Evolutionary conservation across 2,113 vertebrate genomes (phyloP).

Genomic region (Kryptolebias marmoratus): DNA sequence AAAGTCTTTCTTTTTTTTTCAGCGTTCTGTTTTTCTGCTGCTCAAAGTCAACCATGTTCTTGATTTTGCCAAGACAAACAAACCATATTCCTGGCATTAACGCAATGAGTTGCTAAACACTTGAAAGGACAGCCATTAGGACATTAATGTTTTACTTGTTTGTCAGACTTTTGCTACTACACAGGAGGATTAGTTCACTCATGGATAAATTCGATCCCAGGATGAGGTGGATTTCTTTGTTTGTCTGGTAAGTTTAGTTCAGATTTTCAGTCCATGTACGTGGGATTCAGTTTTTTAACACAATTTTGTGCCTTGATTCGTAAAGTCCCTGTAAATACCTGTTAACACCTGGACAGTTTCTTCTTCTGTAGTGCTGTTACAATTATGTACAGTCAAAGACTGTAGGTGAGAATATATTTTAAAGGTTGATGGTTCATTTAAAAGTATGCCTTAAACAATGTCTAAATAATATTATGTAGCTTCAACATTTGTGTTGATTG

Average conservation of each 20-base stretch:
- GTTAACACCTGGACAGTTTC: background rate
- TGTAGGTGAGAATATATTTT: background rate
- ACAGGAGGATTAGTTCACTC: slow-evolving; percentile 3
- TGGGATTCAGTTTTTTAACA: rapidly evolving
- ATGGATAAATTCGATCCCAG: slow-evolving; percentile 14
- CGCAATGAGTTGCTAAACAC: slow-evolving; percentile 50
- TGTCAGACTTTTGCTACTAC: slow-evolving; percentile 32
- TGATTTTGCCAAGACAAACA: slow-evolving; percentile 77
- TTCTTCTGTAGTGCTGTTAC: background rate
- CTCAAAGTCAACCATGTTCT: slow-evolving; percentile 13
- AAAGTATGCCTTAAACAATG: background rate
- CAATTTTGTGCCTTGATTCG: background rate
- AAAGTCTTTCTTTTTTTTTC: background rate
- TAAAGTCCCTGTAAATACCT: background rate
- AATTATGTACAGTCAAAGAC: background rate
- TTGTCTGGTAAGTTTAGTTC: slow-evolving; percentile 51
- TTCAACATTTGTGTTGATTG: slow-evolving; percentile 10
- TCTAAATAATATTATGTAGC: background rate
- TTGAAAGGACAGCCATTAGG: slow-evolving; percentile 40
- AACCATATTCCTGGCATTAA: slow-evolving; percentile 62
- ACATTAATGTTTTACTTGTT: slow-evolving; percentile 55
- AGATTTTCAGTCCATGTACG: background rate
- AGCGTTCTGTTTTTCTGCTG: slow-evolving; percentile 5
- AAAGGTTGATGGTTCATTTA: background rate
- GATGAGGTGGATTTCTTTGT: slow-evolving; percentile 34